Conservation (phyloP, 2,113 vertebrate genomes). For the Micronisus gabar region DNA sequence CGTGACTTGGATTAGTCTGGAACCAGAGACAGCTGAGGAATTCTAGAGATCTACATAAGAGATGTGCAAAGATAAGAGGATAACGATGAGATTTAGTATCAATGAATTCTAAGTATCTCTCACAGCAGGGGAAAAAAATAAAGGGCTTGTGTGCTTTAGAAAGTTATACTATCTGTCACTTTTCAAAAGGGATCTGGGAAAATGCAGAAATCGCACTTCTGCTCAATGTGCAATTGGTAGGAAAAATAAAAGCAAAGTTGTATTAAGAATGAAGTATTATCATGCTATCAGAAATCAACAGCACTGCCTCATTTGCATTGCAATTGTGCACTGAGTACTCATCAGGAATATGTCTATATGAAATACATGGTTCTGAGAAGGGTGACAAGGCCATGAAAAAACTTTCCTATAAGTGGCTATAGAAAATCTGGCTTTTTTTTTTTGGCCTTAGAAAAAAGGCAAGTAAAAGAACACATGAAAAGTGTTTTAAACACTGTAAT, state of each 20-base stretch:
- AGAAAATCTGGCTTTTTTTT: neutral
- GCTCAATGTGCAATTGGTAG: neutral
- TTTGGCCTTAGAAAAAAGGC: neutral
- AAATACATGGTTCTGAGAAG: neutral
- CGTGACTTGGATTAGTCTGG: neutral
- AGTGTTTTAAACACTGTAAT: neutral
- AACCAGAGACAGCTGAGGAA: neutral
- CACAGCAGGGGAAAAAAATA: neutral
- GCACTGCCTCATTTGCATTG: neutral
- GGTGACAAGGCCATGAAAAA: neutral
- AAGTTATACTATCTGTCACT: neutral
- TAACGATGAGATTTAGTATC: neutral
- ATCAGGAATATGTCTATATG: neutral
- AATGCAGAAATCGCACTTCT: neutral
- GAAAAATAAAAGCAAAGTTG: neutral
- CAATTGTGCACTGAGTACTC: neutral
- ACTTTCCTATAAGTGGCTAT: neutral
- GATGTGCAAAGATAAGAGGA: neutral
- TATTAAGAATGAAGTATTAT: neutral
- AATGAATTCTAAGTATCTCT: neutral
- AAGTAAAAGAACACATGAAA: neutral
- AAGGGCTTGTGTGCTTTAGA: neutral
- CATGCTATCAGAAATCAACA: neutral
- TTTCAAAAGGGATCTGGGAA: neutral
- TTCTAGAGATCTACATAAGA: neutral